Evolutionary conservation across 1,140 invertebrate genomes (phyloP), one percentile per base, ranked within the genome.

Genomic region (Rhyzopertha dominica): DNA sequence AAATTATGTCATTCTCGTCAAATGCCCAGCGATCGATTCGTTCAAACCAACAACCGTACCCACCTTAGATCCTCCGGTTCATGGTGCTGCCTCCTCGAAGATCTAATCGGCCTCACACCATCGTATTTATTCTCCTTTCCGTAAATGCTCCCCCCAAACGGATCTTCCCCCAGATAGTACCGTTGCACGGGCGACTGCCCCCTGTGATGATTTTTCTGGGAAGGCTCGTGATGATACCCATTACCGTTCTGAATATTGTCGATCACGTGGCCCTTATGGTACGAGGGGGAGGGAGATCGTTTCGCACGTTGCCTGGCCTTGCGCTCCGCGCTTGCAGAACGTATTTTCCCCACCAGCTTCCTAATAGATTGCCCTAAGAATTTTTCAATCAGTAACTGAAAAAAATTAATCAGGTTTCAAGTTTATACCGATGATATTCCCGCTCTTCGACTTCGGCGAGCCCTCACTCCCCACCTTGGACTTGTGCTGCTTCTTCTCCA

Each of bases 111-210:
- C 64, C 71, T 77, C 49, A 74, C 75, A 1, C 74, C 72, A 58
- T 80, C 78, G 68, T 87, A 87, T 55, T 85, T 84, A 55, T 84
- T 84, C 63, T 87, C 84, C 43, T 81, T 75, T 22, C 84, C 84
- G 61, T 86, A 87, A 54, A 87, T 84, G 59, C 80, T 85, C 41
- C 83, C 84, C 19, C 77, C 81, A 62, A 85, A 87, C 3, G 85
- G 85, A 72, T 88, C 84, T 67, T 89, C 85, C 8, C 85, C 85
- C 24, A 88, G 72, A 61, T 90, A 88, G 66, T 87, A 90, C 41
- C 81, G 77, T 56, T 85, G 82, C 28, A 80, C 67, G 0, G 81
- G 81, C 47, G 68, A 71, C 31, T 45, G 29, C 54, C 37, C 23
- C 61, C 59, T 55, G 61, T 61, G 14, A 43, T 26, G 29, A n/a